Base-by-base conservation (phyloP, 2,888 invertebrate species). In the Malthinus seriepunctatus region DNA sequence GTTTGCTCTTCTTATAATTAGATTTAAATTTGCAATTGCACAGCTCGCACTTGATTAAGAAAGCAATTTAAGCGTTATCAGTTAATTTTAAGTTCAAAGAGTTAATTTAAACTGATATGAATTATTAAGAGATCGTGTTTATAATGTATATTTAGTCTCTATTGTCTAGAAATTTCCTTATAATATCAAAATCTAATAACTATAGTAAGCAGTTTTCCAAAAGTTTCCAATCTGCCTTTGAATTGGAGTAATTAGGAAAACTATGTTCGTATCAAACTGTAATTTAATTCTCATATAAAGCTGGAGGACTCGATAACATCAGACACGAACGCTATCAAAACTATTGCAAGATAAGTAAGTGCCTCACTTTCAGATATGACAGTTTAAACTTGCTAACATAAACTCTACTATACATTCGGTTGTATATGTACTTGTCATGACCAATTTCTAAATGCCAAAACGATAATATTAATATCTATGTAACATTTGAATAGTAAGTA, bases 281-380 rank as follows among this genome's bases (percentile, higher is more conserved):
- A 68, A 67, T 69, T 69, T 68, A 67, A 70, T 67, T 68, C 67
- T 38, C 65, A 54, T 63, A 66, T 67, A 69, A 70, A 65, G 61
- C 62, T 61, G 49, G 62, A 64, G 63, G 59, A 63, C 59, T 67
- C 60, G 68, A 69, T 66, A 63, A 64, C 61, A 66, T 69, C 65
- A 62, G 59, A 62, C 60, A 60, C 56, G 64, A 63, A 61, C 58
- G 60, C 60, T 59, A 66, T 66, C 64, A 67, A 42, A 67, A 67
- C 64, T 67, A 64, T 55, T 47, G 54, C 37, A 56, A 57, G 62
- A 62, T 62, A 62, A 62, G 56, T 56, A 62, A 62, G 56, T 56
- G 56, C 55, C 60, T 60, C 44, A 48, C 51, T 42, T 23, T 60
- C 60, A 52, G 60, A 55, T 60, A 56, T 52, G 60, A 55, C 55